Conservation (phyloP, 2,888 invertebrate genomes). For the Eretmocerus hayati region DNA sequence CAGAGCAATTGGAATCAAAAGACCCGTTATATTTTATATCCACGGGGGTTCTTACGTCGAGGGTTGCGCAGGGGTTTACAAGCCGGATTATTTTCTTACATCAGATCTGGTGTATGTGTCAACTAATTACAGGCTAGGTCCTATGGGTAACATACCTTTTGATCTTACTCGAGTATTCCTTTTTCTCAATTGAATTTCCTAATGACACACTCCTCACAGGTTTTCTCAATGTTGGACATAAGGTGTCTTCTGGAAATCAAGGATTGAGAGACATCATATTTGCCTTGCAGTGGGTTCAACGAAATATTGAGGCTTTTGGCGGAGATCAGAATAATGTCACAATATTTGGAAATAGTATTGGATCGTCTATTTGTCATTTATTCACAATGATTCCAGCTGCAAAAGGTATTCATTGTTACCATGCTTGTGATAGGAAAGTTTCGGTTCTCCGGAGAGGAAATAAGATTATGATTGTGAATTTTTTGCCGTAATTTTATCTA, state of each 20-base stretch:
- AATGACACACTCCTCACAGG: no score
- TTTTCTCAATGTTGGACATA: constrained; percentile 32
- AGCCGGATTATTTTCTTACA: constrained; percentile 27
- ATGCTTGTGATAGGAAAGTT: no score
- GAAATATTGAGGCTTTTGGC: constrained; percentile 32
- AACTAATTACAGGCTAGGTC: constrained; percentile 26
- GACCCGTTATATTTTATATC: constrained; percentile 30
- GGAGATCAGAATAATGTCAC: constrained; percentile 34
- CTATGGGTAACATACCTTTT: constrained; percentile 25
- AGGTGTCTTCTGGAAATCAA: constrained; percentile 31
- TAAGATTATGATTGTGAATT: no score
- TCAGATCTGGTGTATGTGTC: constrained; percentile 26
- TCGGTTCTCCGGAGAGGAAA: no score
- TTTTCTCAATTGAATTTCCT: background rate
- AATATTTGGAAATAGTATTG: constrained; percentile 31
- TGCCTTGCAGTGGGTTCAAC: constrained; percentile 32
- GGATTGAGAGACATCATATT: constrained; percentile 32
- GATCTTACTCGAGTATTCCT: background rate
- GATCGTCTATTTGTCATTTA: constrained; percentile 23
- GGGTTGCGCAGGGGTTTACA: constrained; percentile 20
- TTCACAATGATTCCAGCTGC: constrained; percentile 29
- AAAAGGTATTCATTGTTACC: no score
- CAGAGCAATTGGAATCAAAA: constrained; percentile 19
- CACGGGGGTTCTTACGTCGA: constrained; percentile 27
- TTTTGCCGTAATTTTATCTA: no score